Evolutionary conservation across 2,888 invertebrate species (phyloP), one percentile per base, ranked within the genome.

Genomic region (Pycnomerus fuliginosus): DNA sequence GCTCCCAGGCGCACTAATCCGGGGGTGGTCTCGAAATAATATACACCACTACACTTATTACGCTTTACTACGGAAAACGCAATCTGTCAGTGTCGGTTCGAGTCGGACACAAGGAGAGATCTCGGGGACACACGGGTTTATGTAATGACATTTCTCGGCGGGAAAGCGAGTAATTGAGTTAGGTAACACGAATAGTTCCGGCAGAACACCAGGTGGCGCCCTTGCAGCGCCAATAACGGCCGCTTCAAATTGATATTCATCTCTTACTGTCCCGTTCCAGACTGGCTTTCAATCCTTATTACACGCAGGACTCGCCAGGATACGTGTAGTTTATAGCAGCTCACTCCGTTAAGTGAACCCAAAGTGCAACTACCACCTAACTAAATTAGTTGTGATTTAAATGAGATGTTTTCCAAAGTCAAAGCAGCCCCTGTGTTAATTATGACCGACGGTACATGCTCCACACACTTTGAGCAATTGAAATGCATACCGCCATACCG

Each of bases 141-240:
- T 56, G 58, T 67, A 68, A 67, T 68, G 67, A 65, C 62, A 65
- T 68, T 67, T 65, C 67, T 62, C 67, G 55, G 62, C 62, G 64
- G 67, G 66, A 61, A 39, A 60, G 56, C 62, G 53, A 49, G 61
- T 67, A 68, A 68, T 68, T 64, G 65, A 67, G 66, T 68, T 67
- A 65, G 61, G 64, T 60, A 65, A 65, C 59, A 61, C 61, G 62
- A 64, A 58, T 62, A 61, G 64, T 65, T 64, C 60, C 61, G 62
- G 52, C 52, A 56, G 64, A 65, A 68, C 69, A 67, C 64, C 69
- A 69, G 69, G 69, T 69, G 69, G 66, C 54, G 57, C 50, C 53
- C 50, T 50, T 50, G 53, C 55, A 49, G 50, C 58, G 45, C 61
- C 60, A 62, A 61, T 62, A 62, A 57, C 58, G 53, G 34, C 47